A percentile compares a stretch with the other conserved stretches of the same genome.
These are phyloP conservation scores for Apodemia hepburni DNA, from an alignment of 2,888 invertebrate species.

Conservation along the genomic window DNA sequence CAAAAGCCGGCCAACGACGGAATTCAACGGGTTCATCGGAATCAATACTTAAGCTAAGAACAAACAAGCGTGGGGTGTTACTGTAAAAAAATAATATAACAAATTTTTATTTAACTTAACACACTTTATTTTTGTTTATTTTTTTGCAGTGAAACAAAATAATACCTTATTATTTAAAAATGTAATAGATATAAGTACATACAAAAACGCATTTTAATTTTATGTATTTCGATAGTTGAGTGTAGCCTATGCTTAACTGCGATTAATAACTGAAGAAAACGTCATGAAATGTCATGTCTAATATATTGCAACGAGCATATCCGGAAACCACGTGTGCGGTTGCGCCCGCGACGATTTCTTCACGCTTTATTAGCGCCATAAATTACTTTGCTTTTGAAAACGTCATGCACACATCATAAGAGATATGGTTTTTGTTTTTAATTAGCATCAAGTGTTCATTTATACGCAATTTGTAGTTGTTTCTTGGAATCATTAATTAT, in stretches of 20 bases:
- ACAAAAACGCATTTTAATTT: too few species aligned
- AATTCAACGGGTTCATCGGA: not conserved
- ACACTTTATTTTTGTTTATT: too few species aligned
- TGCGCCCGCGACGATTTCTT: constrained; percentile 45
- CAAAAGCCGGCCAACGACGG: not conserved
- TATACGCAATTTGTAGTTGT: not conserved
- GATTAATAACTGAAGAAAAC: constrained; percentile 38
- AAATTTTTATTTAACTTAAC: too few species aligned
- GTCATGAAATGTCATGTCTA: constrained; percentile 41
- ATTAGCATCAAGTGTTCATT: not conserved
- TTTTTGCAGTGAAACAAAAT: too few species aligned
- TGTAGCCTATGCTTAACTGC: constrained; percentile 26
- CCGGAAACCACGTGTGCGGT: constrained; percentile 53
- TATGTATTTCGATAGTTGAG: not conserved
- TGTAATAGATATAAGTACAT: too few species aligned
- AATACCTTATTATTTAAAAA: too few species aligned
- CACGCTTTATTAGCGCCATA: constrained; percentile 69
- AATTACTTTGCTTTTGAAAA: constrained; percentile 47
- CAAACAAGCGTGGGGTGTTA: not conserved
- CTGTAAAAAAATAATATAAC: too few species aligned
- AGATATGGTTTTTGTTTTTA: constrained; percentile 1
- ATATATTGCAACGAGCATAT: constrained; percentile 44
- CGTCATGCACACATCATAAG: constrained; percentile 8
- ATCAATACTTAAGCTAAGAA: not conserved
- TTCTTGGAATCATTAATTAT: constrained; percentile 9